A percentile compares a stretch with the other conserved stretches of the same genome.
Evolutionary conservation across 2,113 vertebrate species (phyloP).

Genomic region (Colaptes auratus): DNA sequence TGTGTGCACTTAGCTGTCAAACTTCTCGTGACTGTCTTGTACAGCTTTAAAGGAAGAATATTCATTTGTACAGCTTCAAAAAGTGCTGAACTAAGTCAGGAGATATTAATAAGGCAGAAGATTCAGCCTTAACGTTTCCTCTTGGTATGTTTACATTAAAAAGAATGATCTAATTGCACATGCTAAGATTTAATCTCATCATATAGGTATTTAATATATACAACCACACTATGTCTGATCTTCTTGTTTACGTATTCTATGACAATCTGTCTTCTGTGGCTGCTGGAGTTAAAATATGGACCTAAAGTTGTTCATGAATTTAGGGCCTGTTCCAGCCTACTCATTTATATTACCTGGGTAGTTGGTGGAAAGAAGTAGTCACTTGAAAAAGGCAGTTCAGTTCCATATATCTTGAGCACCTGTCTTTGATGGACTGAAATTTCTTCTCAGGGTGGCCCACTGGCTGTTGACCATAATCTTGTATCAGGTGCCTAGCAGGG

Average conservation of each 20-base stretch:
- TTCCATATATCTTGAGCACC: neutral
- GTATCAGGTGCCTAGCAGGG: neutral
- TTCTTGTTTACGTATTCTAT: fast-evolving
- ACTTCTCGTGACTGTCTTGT: neutral
- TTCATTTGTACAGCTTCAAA: neutral
- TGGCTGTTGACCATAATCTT: neutral
- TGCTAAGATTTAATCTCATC: neutral
- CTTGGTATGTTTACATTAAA: neutral
- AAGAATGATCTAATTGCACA: no score
- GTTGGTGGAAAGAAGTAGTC: neutral
- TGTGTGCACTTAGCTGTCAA: neutral
- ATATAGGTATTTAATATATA: neutral
- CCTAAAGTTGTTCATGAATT: neutral
- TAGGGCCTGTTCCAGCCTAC: neutral
- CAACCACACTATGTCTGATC: fast-evolving
- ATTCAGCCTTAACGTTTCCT: neutral
- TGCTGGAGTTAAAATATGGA: neutral
- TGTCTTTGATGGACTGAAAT: neutral
- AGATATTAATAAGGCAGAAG: neutral
- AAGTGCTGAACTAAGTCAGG: neutral
- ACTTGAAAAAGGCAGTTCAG: neutral
- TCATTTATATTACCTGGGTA: neutral
- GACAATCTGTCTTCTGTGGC: neutral
- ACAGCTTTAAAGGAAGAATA: neutral
- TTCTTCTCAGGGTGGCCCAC: neutral